Evolutionary conservation across 2,113 vertebrate species (phyloP), one percentile per base, ranked within the genome.

Genomic region (Podilymbus podiceps): DNA sequence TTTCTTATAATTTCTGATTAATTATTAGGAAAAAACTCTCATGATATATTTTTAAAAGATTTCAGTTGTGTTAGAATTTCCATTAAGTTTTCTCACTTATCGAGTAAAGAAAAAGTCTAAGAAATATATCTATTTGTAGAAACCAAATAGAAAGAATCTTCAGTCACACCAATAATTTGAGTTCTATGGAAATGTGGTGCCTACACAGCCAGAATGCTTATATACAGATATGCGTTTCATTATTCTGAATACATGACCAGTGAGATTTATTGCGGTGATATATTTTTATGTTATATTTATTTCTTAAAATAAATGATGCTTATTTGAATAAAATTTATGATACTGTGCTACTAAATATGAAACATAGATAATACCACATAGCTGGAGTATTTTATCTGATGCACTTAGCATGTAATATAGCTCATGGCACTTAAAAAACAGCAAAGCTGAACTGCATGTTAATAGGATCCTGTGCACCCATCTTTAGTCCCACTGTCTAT

Each of bases 281-380:
- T 95, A 95, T 72, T 97, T 97, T 97, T 87, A 62, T 95, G 94
- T 91, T 96, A 72, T 85, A 88, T 94, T 97, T 96, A 86, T 96
- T 97, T 97, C 96, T 95, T 73, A 33, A 6, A 47, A 86, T 94
- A 97, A 97, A 96, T 63, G 2, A 96, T 91, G 56, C 22, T 92
- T 98, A 38, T 97, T 96, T 88, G 25, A 97, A 96, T 90, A 89
- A 96, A 97, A 95, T 94, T 96, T 96, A 97, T 78, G 97, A 96
- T 95, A 94, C 91, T 95, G 62, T 72, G 77, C 85, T 97, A 87
- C 85, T 96, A 95, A 96, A 97, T 94, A 97, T 94, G 92, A 97
- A 97, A 97, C 71, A 81, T 93, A 95, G 95, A 91, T 93, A 97
- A 96, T 90, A 94, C 59, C 86, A 79, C 77, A 90, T 76, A 97